phyloP scores from a whole-genome alignment of 2,113 vertebrate genomes.

The Pteropus alecto region DNA sequence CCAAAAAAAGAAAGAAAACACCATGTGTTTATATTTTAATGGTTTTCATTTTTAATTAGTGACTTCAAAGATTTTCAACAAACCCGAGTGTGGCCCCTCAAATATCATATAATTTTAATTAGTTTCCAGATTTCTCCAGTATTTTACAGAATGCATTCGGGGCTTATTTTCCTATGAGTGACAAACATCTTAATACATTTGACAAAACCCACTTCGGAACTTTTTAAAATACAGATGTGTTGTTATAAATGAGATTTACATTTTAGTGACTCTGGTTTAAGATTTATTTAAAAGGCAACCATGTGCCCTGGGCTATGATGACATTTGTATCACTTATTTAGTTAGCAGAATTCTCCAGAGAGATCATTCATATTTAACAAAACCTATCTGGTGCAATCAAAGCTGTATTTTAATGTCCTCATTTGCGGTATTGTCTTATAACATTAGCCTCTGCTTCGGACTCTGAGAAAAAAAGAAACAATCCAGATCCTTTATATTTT shows the following conservation, averaged over 20 bases:
- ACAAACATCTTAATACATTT: conserved; percentile 63
- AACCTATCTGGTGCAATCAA: conserved; percentile 59
- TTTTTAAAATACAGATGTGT: conserved; percentile 62
- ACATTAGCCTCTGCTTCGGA: conserved; percentile 57
- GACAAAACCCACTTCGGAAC: conserved; percentile 64
- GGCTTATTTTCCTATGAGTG: conserved; percentile 59
- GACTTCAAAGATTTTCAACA: conserved; percentile 61
- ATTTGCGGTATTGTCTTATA: conserved; percentile 65
- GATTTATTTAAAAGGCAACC: conserved; percentile 49
- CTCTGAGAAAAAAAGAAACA: conserved; percentile 45
- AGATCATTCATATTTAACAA: conserved; percentile 21
- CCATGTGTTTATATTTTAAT: conserved; percentile 13
- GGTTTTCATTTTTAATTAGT: conserved; percentile 77
- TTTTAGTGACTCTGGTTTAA: conserved; percentile 51
- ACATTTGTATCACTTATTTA: background rate
- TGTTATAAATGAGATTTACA: conserved; percentile 69
- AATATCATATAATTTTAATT: conserved; percentile 70
- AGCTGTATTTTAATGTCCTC: conserved; percentile 62
- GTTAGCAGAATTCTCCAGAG: background rate
- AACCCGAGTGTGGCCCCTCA: conserved; percentile 64
- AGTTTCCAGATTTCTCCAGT: conserved; percentile 62
- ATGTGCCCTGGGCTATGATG: background rate
- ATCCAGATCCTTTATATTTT: background rate
- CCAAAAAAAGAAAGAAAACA: conserved; percentile 22
- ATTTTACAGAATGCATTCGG: conserved; percentile 66